These are phyloP conservation scores for Acanthisitta chloris DNA, from an alignment of 2,113 vertebrate genomes.

Conservation along the genomic window DNA sequence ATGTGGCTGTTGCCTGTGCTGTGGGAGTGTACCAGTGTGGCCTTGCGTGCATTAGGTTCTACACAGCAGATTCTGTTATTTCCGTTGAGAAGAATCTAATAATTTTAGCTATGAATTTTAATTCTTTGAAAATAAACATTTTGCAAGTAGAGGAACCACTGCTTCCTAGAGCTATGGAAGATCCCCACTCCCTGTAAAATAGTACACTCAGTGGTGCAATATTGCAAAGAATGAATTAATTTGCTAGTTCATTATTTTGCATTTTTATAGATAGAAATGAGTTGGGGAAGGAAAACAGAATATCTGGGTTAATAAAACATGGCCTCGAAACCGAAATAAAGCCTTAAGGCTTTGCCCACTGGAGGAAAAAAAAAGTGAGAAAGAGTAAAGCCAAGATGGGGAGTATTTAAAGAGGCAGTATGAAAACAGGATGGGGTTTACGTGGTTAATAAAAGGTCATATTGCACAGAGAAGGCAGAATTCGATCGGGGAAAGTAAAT, in stretches of 20 bases:
- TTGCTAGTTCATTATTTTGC: neutral
- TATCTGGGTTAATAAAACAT: neutral
- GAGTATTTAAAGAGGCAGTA: neutral
- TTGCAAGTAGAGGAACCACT: neutral
- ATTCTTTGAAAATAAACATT: neutral
- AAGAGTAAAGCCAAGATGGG: neutral
- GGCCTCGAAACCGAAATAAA: neutral
- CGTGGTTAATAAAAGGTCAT: conserved; percentile 9
- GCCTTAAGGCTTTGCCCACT: neutral
- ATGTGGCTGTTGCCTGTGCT: neutral
- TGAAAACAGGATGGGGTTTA: conserved; percentile 5
- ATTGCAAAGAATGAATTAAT: neutral
- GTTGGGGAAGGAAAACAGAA: neutral
- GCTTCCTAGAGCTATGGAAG: neutral
- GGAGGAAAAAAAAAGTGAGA: neutral
- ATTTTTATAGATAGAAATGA: neutral
- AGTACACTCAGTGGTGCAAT: neutral
- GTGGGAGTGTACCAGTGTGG: neutral
- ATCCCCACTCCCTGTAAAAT: neutral
- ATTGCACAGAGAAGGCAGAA: conserved; percentile 28
- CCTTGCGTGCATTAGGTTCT: neutral
- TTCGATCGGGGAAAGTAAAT: neutral
- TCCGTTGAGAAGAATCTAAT: neutral
- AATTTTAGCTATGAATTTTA: neutral
- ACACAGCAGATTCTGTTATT: neutral